Percentiles rank a stretch among this genome's conserved stretches.
These are phyloP conservation scores for Calliphora vicina DNA, from an alignment of 1,140 invertebrate genomes.

Conservation along the genomic window DNA sequence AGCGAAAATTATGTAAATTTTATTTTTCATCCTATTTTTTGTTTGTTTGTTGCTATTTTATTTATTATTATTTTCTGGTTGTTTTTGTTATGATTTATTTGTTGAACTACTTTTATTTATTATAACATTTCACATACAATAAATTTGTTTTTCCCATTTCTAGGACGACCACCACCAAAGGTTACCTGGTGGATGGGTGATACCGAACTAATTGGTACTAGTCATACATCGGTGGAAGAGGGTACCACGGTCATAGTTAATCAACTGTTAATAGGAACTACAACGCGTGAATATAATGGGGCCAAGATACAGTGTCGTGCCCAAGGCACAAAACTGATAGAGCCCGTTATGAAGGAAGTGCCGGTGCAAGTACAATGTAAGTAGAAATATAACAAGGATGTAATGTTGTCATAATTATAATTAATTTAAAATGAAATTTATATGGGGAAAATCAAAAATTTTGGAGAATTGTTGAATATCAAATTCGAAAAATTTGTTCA, in stretches of 20 bases:
- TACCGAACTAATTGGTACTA: conserved; percentile 72
- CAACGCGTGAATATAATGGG: conserved; percentile 70
- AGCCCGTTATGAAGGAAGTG: conserved; percentile 69
- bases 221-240: conserved; percentile 68
- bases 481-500: no score
- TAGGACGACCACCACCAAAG: conserved; percentile 75
- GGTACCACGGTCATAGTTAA: conserved; percentile 71
- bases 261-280: conserved; percentile 71
- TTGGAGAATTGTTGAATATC: no score
- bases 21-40: background rate
- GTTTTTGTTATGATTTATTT: conserved; percentile 9
- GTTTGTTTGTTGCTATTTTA: background rate
- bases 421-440: no score
- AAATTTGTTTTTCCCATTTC: background rate
- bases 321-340: conserved; percentile 69
- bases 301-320: conserved; percentile 74
- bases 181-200: conserved; percentile 83
- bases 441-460: no score
- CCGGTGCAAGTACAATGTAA: conserved; percentile 74
- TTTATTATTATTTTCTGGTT: background rate
- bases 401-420: no score
- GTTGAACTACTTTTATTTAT: background rate
- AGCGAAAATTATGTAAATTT: conserved; percentile 3
- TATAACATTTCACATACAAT: background rate
- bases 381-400: no score